Conservation (phyloP, 2,113 vertebrate genomes). For the Microcebus tavaratra region DNA sequence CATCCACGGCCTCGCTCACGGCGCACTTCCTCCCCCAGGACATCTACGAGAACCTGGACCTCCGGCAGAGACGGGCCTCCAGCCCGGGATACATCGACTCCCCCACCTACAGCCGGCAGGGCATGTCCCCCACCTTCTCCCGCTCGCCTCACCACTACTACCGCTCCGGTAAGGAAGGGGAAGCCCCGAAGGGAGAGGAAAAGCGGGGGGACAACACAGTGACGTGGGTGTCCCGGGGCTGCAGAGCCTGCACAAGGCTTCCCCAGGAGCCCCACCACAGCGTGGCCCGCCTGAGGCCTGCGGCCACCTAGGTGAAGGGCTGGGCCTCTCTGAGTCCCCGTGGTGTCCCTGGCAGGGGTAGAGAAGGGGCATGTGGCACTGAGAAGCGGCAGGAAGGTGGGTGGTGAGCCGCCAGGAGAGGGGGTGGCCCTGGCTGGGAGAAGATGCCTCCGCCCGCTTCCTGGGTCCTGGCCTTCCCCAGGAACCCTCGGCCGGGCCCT, state of each 20-base stretch:
- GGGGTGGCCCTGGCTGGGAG: background rate
- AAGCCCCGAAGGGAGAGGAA: background rate
- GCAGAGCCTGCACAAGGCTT: background rate
- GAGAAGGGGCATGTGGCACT: background rate
- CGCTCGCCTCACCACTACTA: slow-evolving; percentile 95
- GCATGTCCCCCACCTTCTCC: slow-evolving; percentile 95
- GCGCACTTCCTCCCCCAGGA: slow-evolving; percentile 84
- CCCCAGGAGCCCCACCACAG: background rate
- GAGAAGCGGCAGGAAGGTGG: background rate
- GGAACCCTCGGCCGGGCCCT: background rate
- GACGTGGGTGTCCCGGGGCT: background rate
- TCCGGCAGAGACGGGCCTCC: slow-evolving; percentile 92
- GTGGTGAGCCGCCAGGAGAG: background rate
- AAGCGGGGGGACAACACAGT: background rate
- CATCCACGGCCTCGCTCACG: background rate
- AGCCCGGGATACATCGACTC: slow-evolving; percentile 97
- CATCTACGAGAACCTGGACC: slow-evolving; percentile 94
- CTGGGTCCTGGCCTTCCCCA: background rate
- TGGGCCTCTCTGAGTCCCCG: background rate
- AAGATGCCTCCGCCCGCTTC: background rate
- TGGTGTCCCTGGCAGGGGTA: background rate
- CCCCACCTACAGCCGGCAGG: slow-evolving; percentile 92
- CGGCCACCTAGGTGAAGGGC: background rate
- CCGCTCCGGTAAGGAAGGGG: slow-evolving; percentile 90
- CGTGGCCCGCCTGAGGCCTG: background rate